Evolutionary conservation across 2,113 vertebrate species (phyloP).

Genomic region (Prochilodus magdalenae): DNA sequence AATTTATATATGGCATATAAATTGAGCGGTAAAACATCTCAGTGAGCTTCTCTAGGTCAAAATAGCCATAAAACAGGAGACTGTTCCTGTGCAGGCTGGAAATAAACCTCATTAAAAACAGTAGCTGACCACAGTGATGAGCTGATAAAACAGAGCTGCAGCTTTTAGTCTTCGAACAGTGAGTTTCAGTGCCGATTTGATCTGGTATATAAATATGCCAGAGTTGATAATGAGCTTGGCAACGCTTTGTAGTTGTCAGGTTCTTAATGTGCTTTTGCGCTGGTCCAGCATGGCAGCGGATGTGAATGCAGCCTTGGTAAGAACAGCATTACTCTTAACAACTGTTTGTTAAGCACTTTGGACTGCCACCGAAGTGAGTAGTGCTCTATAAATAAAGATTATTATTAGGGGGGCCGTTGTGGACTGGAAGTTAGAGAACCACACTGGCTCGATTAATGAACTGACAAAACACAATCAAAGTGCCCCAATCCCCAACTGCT

Average conservation of each 20-base stretch:
- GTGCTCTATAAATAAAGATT: too few relatives aligned
- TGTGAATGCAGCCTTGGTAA: not conserved
- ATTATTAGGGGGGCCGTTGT: too few relatives aligned
- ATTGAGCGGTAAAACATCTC: slow-evolving; percentile 16
- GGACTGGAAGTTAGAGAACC: too few relatives aligned
- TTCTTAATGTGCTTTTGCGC: not conserved
- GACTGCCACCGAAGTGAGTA: too few relatives aligned
- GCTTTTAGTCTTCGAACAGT: not conserved
- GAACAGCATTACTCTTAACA: too few relatives aligned
- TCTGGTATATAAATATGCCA: slow-evolving; percentile 11
- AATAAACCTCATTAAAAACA: slow-evolving; percentile 1
- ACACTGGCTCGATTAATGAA: too few relatives aligned
- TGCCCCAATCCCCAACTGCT: too few relatives aligned
- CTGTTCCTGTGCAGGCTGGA: not conserved
- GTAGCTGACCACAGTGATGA: not conserved
- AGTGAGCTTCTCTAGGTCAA: slow-evolving; percentile 22
- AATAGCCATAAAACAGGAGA: slow-evolving; percentile 3
- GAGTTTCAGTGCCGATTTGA: not conserved
- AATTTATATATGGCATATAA: slow-evolving; percentile 21
- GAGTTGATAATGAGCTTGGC: not conserved
- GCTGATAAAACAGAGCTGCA: not conserved
- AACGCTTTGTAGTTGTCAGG: not conserved
- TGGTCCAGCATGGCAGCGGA: not conserved
- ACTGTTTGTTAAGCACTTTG: too few relatives aligned
- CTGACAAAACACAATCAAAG: too few relatives aligned